Evolutionary conservation across 2,113 vertebrate genomes (phyloP).

Genomic region (Aspidoscelis tigris): DNA sequence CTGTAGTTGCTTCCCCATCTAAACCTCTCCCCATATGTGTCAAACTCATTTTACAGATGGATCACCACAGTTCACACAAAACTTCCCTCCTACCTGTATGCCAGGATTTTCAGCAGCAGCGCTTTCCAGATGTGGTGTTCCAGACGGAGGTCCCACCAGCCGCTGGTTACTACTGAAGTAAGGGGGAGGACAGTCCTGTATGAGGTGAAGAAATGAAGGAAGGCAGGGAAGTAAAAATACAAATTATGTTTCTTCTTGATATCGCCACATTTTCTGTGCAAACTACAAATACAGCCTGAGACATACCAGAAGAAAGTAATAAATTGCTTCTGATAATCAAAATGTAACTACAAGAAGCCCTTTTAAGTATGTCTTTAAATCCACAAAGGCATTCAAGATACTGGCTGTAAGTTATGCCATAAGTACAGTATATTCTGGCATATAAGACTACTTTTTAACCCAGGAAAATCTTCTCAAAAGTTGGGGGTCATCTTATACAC

Average conservation of each 20-base stretch:
- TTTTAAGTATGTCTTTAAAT: not conserved
- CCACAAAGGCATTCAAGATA: not conserved
- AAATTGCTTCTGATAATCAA: too few relatives aligned
- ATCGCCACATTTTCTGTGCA: not conserved
- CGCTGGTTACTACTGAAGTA: slow-evolving; percentile 84
- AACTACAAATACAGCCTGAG: not conserved
- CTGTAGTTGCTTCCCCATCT: not conserved
- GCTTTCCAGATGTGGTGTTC: slow-evolving; percentile 41
- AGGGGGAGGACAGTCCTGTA: slow-evolving; percentile 74
- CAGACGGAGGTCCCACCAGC: slow-evolving; percentile 64
- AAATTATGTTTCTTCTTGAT: not conserved
- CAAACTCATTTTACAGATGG: not conserved
- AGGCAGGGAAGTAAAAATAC: not conserved
- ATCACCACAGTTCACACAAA: not conserved
- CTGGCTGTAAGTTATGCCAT: not conserved
- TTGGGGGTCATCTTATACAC: too few relatives aligned
- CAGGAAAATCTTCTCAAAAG: too few relatives aligned
- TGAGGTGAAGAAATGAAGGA: not conserved
- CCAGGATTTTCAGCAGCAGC: not conserved
- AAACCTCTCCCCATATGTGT: not conserved
- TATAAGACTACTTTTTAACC: too few relatives aligned
- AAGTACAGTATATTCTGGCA: too few relatives aligned
- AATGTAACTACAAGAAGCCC: not conserved
- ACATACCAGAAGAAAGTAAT: too few relatives aligned
- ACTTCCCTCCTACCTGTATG: slow-evolving; percentile 44